Evolutionary conservation across 2,888 invertebrate genomes (phyloP), one percentile per base, ranked within the genome.

Genomic region (Nebria salina): DNA sequence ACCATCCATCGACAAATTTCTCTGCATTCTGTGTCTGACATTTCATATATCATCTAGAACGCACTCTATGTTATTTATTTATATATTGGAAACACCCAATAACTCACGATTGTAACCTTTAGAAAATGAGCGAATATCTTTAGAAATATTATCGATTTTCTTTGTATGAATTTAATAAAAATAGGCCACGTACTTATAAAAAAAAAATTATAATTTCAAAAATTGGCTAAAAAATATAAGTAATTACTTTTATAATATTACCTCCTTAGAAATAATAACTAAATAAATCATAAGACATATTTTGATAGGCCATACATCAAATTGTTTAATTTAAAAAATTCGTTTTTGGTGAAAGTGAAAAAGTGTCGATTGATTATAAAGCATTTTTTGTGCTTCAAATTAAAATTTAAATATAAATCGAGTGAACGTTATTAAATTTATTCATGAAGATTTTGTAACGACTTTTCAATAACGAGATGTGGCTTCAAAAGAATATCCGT

Each of bases 1-100:
- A 9, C 65, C 65, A 76, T 76, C 65, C 41, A 76, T 76, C 76
- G 76, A 68, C 68, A 68, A 68, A 76, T 76, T 76, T 68, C 65
- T 79, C 26, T 66, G 9, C 43, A 68, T 66, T 43, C 74, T 79
- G 79, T 25, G 74, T 79, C 74, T 79, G 79, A 79, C 79, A 79
- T 79, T 79, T 79, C 74, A 79, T 79, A 79, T 79, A 74, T 79
- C 79, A 79, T 78, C 65, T 65, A 43, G 20, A 25, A 73, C 75
- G 75, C 42, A 26, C 15, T 66, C 66, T 66, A 70, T 34, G 26
- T 70, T 68, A 75, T 79, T 74, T 79, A 68, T 77, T 77, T 77
- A 77, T 79, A 74, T 75, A 74, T 79, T 54, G 54, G 74, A 75
- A 74, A 79, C 79, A 79, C 68, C 65, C 68, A 43, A 74, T 79